These are phyloP conservation scores for Diadumene lineata DNA, from an alignment of 92 coral and sea anemone species.

Conservation along the genomic window DNA sequence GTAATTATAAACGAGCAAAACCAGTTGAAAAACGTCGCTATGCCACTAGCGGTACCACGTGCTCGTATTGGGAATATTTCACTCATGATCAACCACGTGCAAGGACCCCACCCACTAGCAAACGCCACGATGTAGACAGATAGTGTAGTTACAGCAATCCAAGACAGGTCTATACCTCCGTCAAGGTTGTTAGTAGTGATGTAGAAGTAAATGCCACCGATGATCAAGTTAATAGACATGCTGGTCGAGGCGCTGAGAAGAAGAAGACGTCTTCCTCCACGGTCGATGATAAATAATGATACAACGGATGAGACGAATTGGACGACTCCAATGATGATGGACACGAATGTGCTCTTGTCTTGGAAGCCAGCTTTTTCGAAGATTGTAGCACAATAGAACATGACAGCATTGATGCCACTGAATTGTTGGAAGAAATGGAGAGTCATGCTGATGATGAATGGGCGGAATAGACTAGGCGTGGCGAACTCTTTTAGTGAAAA, in stretches of 20 bases:
- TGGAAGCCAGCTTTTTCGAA: conserved; percentile 74
- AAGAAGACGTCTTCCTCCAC: conserved; percentile 85
- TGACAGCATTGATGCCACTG: conserved; percentile 84
- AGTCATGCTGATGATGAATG: conserved; percentile 65
- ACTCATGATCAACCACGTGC: conserved; percentile 94
- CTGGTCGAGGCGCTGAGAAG: conserved; percentile 60
- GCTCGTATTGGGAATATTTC: conserved; percentile 91
- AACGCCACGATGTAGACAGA: conserved; percentile 85
- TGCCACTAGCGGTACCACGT: conserved; percentile 85
- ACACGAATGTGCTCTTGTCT: conserved; percentile 64
- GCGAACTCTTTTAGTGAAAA: conserved; percentile 66
- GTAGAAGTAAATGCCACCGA: conserved; percentile 60
- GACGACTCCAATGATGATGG: conserved; percentile 70
- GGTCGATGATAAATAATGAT: conserved; percentile 71
- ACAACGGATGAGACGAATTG: conserved; percentile 70
- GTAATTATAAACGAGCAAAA: conserved; percentile 76
- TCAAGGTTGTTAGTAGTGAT: conserved; percentile 24
- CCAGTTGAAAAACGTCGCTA: conserved; percentile 88
- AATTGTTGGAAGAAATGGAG: conserved; percentile 80
- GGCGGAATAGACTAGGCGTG: conserved; percentile 67
- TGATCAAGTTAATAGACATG: conserved; percentile 69
- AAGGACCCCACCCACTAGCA: conserved; percentile 92
- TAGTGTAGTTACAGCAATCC: conserved; percentile 70
- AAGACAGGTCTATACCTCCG: conserved; percentile 34
- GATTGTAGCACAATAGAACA: conserved; percentile 86